phyloP scores from a whole-genome alignment of 1,140 invertebrate species.

The Lucilia cuprina region DNA sequence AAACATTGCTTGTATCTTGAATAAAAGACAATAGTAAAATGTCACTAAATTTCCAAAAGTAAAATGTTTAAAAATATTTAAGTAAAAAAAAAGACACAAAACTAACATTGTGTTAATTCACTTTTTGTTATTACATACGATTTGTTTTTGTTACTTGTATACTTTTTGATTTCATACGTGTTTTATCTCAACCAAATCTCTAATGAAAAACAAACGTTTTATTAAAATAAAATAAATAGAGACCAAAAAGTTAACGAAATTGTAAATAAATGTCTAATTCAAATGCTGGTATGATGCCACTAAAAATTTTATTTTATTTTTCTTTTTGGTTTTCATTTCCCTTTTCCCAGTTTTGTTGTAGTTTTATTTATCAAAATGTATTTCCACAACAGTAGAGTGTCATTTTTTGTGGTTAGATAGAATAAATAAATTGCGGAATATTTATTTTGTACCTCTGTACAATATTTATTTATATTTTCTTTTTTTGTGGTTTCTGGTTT shows the following conservation, averaged over 20 bases:
- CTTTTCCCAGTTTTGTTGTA: not conserved
- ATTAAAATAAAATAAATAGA: not conserved
- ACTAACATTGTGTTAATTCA: not conserved
- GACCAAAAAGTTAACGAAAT: not conserved
- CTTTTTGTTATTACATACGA: not conserved
- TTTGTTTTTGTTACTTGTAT: not conserved
- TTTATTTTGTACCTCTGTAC: not conserved
- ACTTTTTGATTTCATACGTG: slow-evolving; percentile 22
- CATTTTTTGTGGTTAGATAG: not conserved
- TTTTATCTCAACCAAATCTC: slow-evolving; percentile 19
- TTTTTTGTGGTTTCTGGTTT: not conserved
- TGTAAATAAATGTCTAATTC: not conserved
- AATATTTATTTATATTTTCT: not conserved
- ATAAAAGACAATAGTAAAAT: not conserved
- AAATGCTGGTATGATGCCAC: not conserved
- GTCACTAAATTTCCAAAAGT: not conserved
- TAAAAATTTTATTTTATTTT: not conserved
- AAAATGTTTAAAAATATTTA: too few species aligned
- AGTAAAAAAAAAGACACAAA: not conserved
- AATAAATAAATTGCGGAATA: not conserved
- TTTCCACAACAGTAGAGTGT: not conserved
- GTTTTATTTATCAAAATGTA: not conserved
- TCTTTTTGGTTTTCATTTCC: not conserved
- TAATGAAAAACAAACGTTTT: slow-evolving; percentile 23
- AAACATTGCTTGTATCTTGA: not conserved